Percentiles rank a stretch among this genome's conserved stretches.
These are phyloP conservation scores for Rhyzopertha dominica DNA, from an alignment of 1,140 invertebrate species.

Conservation along the genomic window DNA sequence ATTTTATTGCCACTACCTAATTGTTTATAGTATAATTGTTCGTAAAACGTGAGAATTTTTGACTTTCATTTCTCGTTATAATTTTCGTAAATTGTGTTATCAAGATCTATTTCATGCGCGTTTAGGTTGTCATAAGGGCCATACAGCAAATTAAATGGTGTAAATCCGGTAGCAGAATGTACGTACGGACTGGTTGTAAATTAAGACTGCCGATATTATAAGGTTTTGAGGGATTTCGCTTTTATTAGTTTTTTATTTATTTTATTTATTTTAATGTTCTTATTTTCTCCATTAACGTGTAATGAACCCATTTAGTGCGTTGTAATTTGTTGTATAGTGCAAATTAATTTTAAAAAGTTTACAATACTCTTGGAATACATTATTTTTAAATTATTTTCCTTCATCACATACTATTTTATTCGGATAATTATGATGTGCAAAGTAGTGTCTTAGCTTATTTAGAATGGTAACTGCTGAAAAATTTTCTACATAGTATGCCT, in stretches of 20 bases:
- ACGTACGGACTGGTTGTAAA: slow-evolving; percentile 29
- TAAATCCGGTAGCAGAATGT: slow-evolving; percentile 21
- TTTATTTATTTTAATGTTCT: slow-evolving; percentile 14
- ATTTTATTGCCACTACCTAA: not conserved
- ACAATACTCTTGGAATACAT: slow-evolving; percentile 26
- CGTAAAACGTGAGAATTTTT: slow-evolving; percentile 3
- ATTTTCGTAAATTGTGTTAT: slow-evolving; percentile 4
- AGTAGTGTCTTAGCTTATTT: slow-evolving; percentile 25
- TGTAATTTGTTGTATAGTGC: slow-evolving; percentile 19
- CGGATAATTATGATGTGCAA: slow-evolving; percentile 23
- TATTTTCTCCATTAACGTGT: slow-evolving; percentile 28
- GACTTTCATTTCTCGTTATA: slow-evolving; percentile 6
- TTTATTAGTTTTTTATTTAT: slow-evolving; percentile 8
- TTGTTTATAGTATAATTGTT: slow-evolving; percentile 1
- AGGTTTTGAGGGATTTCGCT: slow-evolving; percentile 15
- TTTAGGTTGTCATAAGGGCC: slow-evolving; percentile 8
- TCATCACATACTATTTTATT: slow-evolving; percentile 27
- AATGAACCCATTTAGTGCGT: slow-evolving; percentile 30
- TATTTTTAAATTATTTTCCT: slow-evolving; percentile 25
- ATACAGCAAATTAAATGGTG: slow-evolving; percentile 13
- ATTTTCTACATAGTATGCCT: slow-evolving; percentile 19
- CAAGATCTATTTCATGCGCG: not conserved
- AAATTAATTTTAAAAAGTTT: slow-evolving; percentile 25
- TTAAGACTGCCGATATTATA: slow-evolving; percentile 18
- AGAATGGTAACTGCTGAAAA: slow-evolving; percentile 21